A percentile compares a stretch with the other conserved stretches of the same genome.
phyloP scores from a whole-genome alignment of 2,797 vertebrate species.

The Pempheris klunzingeri region DNA sequence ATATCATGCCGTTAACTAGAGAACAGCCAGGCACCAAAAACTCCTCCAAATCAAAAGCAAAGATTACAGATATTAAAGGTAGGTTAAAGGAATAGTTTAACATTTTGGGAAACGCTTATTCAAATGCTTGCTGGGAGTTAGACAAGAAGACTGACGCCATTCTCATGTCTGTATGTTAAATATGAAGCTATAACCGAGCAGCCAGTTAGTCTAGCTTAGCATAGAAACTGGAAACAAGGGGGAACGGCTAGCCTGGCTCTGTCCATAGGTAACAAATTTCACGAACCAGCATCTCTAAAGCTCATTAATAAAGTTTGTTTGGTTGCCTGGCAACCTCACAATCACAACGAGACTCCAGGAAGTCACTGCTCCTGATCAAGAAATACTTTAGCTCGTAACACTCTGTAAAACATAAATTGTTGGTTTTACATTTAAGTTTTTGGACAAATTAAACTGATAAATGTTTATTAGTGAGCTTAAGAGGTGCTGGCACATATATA shows the following conservation, averaged over 20 bases:
- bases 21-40: slow-evolving; percentile 51
- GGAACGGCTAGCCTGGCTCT: not conserved
- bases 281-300: not conserved
- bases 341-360: not conserved
- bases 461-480: not conserved
- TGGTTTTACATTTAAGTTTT: not conserved
- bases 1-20: slow-evolving; percentile 39
- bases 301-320: not conserved
- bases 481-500: not conserved
- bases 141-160: not conserved
- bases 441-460: not conserved
- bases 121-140: slow-evolving; percentile 1
- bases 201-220: slow-evolving; percentile 21
- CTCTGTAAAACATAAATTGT: not conserved
- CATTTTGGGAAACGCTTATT: slow-evolving; percentile 4
- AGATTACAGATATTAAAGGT: slow-evolving; percentile 32
- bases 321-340: not conserved
- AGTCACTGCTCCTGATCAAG: not conserved
- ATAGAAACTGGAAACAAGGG: not conserved
- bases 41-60: slow-evolving; percentile 34
- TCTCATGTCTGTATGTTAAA: not conserved
- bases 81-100: not conserved
- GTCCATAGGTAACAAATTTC: not conserved
- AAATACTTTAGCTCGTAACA: not conserved
- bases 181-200: not conserved